A percentile compares a stretch with the other conserved stretches of the same genome.
These are phyloP conservation scores for Camelus bactrianus DNA, from an alignment of 2,113 vertebrate species.

Conservation along the genomic window DNA sequence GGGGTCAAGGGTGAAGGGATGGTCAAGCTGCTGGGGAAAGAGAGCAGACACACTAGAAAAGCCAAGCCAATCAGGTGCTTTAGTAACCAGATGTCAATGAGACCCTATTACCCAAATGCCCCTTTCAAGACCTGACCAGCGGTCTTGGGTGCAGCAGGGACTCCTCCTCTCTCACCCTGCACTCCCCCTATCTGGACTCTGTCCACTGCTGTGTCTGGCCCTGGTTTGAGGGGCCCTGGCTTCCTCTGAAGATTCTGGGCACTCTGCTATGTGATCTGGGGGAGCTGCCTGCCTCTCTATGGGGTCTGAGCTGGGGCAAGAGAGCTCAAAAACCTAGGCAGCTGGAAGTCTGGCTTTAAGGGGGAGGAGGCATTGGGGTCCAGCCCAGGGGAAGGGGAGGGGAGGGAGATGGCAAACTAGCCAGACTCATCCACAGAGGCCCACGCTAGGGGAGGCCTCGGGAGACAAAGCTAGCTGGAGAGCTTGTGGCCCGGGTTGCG, in stretches of 20 bases:
- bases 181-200: conserved; percentile 63
- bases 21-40: conserved; percentile 96
- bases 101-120: conserved; percentile 98
- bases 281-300: conserved; percentile 72
- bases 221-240: background rate
- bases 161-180: background rate
- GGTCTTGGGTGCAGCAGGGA: background rate
- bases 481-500: background rate
- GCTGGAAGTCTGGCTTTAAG: background rate
- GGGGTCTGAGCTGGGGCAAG: conserved; percentile 59
- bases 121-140: conserved; percentile 82
- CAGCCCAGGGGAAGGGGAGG: background rate
- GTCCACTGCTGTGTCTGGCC: conserved; percentile 35
- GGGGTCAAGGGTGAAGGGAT: conserved; percentile 93
- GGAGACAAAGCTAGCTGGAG: background rate
- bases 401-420: conserved; percentile 45
- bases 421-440: conserved; percentile 68
- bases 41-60: conserved; percentile 95
- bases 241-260: background rate
- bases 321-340: conserved; percentile 46
- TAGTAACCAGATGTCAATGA: conserved; percentile 93
- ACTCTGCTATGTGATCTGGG: background rate
- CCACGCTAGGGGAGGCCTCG: conserved; percentile 15
- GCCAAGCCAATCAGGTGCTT: conserved; percentile 95
- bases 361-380: background rate